phyloP scores from a whole-genome alignment of 2,113 vertebrate species.

The Raja brachyura region DNA sequence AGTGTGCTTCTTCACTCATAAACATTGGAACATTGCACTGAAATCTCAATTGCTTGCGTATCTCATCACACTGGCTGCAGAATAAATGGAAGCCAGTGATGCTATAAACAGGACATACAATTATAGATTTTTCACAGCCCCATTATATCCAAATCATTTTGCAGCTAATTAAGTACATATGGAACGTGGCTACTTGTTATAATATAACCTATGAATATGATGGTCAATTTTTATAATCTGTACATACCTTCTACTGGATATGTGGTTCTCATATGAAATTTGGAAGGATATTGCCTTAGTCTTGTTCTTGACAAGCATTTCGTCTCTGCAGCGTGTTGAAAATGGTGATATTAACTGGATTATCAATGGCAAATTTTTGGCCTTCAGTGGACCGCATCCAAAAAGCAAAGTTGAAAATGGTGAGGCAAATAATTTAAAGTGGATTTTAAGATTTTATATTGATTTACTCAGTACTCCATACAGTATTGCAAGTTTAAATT shows the following conservation, averaged over 20 bases:
- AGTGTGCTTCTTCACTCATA: neutral
- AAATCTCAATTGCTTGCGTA: neutral
- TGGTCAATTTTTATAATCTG: no score
- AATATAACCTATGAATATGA: no score
- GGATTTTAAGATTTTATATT: neutral
- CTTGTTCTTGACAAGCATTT: constrained; percentile 8
- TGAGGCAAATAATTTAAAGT: constrained; percentile 51
- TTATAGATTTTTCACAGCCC: no score
- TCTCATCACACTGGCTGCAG: neutral
- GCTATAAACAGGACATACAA: neutral
- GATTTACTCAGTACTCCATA: neutral
- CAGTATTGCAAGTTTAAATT: neutral
- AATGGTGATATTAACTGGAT: constrained; percentile 99
- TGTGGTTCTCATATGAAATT: neutral
- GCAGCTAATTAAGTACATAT: no score
- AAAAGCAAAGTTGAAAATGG: constrained; percentile 95
- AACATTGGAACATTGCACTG: neutral
- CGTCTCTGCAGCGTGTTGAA: constrained; percentile 74
- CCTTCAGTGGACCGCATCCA: constrained; percentile 93
- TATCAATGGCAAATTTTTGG: constrained; percentile 84
- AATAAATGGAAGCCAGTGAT: neutral
- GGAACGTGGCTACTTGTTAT: no score
- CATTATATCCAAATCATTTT: no score
- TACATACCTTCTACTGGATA: neutral
- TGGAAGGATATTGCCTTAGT: neutral